phyloP scores from a whole-genome alignment of 2,113 vertebrate genomes.

The Oreochromis niloticus region DNA sequence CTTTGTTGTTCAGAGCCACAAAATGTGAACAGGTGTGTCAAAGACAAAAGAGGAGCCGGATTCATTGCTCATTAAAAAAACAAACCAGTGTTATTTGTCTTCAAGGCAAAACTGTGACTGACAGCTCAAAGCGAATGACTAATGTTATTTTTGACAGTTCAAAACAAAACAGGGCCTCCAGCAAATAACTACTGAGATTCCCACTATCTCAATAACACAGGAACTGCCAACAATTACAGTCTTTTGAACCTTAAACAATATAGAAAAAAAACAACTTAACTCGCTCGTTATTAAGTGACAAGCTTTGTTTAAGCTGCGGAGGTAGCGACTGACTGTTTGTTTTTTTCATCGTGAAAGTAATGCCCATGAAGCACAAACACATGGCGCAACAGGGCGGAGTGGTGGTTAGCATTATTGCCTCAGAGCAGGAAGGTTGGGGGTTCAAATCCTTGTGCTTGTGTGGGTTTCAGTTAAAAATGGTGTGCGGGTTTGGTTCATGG shows the following conservation, averaged over 20 bases:
- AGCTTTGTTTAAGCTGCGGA: not conserved
- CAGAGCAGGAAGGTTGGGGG: not conserved
- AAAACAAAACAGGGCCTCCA: not conserved
- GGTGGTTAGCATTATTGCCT: not conserved
- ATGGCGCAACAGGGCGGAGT: not conserved
- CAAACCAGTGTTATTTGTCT: not conserved
- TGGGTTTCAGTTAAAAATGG: not conserved
- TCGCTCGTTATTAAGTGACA: not conserved
- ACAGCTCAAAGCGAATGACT: not conserved
- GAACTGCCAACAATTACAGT: not conserved
- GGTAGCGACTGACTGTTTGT: not conserved
- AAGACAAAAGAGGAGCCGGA: not conserved
- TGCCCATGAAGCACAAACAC: not conserved
- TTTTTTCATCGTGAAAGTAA: not conserved
- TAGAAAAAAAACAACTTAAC: rapidly evolving
- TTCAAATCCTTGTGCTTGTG: not conserved
- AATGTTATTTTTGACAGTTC: not conserved
- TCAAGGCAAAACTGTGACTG: not conserved
- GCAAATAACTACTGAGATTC: not conserved
- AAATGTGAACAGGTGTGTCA: not conserved
- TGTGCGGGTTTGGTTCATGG: not conserved
- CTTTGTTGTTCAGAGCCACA: not conserved
- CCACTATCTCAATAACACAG: not conserved
- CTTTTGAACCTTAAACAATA: not conserved
- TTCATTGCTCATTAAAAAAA: not conserved